phyloP scores from a whole-genome alignment of 2,888 invertebrate genomes.

The Cartodere bifasciata region DNA sequence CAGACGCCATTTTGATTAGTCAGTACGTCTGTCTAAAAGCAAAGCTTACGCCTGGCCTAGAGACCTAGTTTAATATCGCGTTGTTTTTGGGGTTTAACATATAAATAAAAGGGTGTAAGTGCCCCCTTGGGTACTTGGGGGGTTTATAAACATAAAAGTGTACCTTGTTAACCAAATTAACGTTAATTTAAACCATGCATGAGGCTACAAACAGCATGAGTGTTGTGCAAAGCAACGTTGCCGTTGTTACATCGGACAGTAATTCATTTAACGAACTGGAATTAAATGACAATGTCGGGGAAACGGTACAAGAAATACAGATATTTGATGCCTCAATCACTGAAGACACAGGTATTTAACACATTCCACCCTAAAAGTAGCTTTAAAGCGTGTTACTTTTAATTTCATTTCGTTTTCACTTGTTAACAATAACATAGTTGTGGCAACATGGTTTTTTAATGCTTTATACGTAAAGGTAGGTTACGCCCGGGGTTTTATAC shows the following conservation, averaged over 20 bases:
- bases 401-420: too few species aligned
- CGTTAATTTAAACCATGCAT: conserved; percentile 54
- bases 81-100: conserved; percentile 45
- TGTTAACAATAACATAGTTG: too few species aligned
- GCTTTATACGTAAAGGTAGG: too few species aligned
- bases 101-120: conserved; percentile 37
- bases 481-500: too few species aligned
- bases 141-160: conserved; percentile 33
- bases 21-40: conserved; percentile 64
- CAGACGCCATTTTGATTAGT: conserved; percentile 55
- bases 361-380: too few species aligned
- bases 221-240: conserved; percentile 50
- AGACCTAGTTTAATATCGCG: conserved; percentile 72
- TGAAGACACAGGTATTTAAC: conserved; percentile 1
- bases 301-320: not conserved
- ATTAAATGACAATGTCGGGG: not conserved
- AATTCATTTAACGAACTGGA: conserved; percentile 4
- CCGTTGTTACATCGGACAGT: conserved; percentile 29
- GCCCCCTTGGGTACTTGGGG: conserved; percentile 36
- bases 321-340: conserved; percentile 1
- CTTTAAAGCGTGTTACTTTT: too few species aligned
- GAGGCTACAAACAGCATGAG: conserved; percentile 58
- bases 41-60: conserved; percentile 79
- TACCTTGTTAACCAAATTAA: conserved; percentile 34
- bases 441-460: too few species aligned